Conservation (phyloP, 2,113 vertebrate genomes). For the Jaculus jaculus region DNA sequence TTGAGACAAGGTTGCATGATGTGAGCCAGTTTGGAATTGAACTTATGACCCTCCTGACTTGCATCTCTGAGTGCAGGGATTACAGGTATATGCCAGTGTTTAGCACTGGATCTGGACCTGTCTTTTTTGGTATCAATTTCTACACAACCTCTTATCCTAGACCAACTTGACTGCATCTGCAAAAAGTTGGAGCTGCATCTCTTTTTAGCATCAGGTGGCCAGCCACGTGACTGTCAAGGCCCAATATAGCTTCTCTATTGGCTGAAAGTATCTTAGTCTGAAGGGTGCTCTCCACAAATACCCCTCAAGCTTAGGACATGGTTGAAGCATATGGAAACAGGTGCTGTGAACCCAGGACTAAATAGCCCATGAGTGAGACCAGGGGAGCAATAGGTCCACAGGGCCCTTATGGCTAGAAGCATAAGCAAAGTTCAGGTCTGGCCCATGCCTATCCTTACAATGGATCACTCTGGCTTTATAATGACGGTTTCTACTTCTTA, state of each 20-base stretch:
- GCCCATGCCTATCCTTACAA: background rate
- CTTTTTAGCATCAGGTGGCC: background rate
- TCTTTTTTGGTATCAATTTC: background rate
- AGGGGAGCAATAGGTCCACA: background rate
- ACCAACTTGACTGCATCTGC: background rate
- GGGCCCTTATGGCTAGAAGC: background rate
- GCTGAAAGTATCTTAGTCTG: background rate
- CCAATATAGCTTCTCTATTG: background rate
- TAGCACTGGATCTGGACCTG: background rate
- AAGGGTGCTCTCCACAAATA: background rate
- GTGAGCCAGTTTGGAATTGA: background rate
- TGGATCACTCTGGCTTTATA: conserved; percentile 21
- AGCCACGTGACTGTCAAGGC: background rate
- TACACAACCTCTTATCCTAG: background rate
- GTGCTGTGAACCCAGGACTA: background rate
- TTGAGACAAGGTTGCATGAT: background rate
- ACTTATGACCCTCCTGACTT: background rate
- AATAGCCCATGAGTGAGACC: background rate
- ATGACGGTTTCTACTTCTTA: conserved; percentile 42
- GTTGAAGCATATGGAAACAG: background rate
- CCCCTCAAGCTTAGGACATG: background rate
- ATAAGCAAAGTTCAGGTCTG: background rate
- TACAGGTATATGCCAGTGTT: background rate
- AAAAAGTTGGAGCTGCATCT: background rate
- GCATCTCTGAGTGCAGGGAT: background rate